Evolutionary conservation across 2,113 vertebrate genomes (phyloP).

Genomic region (Apteryx owenii): DNA sequence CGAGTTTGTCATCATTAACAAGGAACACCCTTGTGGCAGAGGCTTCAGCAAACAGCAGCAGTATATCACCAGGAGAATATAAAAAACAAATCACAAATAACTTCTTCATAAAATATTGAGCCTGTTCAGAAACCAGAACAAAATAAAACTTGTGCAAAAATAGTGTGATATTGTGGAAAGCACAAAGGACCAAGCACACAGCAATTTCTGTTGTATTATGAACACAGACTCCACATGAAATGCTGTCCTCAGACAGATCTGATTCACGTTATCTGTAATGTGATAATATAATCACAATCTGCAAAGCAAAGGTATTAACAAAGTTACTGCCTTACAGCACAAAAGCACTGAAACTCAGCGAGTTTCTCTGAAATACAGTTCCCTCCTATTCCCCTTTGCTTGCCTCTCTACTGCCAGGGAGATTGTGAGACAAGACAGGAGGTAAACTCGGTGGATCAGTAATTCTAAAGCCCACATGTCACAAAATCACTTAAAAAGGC

Average conservation of each 20-base stretch:
- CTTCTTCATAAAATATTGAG: neutral
- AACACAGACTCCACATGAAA: neutral
- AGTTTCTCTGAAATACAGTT: neutral
- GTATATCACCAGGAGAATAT: neutral
- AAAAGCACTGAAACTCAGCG: neutral
- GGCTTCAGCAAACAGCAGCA: neutral
- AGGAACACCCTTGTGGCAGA: neutral
- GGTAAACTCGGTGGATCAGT: neutral
- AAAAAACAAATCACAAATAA: neutral
- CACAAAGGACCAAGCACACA: neutral
- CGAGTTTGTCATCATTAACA: neutral
- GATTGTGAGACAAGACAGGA: neutral
- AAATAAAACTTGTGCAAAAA: neutral
- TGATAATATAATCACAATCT: neutral
- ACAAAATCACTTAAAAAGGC: neutral
- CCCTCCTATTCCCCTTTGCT: neutral
- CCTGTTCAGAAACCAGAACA: neutral
- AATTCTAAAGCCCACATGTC: neutral
- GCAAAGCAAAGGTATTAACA: neutral
- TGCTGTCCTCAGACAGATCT: neutral
- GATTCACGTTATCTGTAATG: neutral
- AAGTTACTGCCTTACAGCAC: neutral
- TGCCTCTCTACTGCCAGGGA: neutral
- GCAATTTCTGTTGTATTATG: neutral
- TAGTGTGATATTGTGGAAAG: neutral